Evolutionary conservation across 2,113 vertebrate species (phyloP).

Genomic region (Saimiri boliviensis): DNA sequence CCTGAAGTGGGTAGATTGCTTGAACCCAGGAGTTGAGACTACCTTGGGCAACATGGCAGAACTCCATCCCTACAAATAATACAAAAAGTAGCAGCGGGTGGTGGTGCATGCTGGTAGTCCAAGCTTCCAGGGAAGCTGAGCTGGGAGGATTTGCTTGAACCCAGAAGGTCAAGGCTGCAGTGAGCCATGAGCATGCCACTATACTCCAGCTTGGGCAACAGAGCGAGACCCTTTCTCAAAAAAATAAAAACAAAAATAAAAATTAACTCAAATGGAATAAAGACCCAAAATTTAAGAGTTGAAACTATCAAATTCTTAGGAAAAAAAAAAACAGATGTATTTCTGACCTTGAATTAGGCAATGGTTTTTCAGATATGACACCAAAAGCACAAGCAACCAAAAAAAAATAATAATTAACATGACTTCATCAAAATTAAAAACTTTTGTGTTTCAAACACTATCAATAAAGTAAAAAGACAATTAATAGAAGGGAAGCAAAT

Average conservation of each 20-base stretch:
- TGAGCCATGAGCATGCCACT: neutral
- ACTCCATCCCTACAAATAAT: neutral
- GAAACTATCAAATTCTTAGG: neutral
- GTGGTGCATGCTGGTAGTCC: neutral
- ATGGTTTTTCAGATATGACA: neutral
- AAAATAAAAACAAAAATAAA: neutral
- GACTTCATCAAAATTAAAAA: constrained; percentile 26
- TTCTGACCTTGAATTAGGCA: neutral
- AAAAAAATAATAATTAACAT: neutral
- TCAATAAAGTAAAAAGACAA: constrained; percentile 12
- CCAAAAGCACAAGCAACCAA: neutral
- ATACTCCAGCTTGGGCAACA: neutral
- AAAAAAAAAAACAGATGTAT: neutral
- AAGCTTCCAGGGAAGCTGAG: neutral
- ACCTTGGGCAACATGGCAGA: neutral
- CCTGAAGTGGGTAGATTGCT: neutral
- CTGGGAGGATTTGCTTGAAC: neutral
- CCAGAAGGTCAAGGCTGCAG: neutral
- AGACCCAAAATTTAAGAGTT: neutral
- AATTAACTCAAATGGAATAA: constrained; percentile 31
- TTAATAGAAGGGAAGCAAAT: neutral
- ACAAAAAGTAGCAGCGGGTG: neutral
- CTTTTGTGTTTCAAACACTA: neutral
- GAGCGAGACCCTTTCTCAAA: neutral
- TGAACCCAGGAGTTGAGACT: neutral